Evolutionary conservation across 2,888 invertebrate genomes (phyloP).

Genomic region (Callinectes sapidus): DNA sequence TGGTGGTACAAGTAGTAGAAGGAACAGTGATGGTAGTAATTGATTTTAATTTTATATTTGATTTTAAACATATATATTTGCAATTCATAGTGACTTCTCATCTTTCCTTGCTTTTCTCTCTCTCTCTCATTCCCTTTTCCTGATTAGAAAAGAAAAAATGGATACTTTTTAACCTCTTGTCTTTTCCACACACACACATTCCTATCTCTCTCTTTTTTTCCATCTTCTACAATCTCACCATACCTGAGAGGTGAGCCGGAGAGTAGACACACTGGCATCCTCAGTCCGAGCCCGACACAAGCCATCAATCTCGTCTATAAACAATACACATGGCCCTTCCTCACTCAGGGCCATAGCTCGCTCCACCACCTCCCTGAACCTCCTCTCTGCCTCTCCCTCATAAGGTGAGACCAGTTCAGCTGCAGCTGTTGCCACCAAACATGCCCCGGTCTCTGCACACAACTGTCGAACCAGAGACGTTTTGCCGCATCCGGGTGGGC

Average conservation of each 20-base stretch:
- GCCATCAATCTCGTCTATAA: slow-evolving; percentile 69
- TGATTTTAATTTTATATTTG: background rate
- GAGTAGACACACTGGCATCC: slow-evolving; percentile 37
- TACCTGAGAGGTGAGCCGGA: slow-evolving; percentile 58
- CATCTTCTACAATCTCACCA: background rate
- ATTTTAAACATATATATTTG: background rate
- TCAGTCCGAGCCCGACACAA: slow-evolving; percentile 52
- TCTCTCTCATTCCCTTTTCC: background rate
- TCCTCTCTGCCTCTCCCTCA: slow-evolving; percentile 54
- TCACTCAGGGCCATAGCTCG: slow-evolving; percentile 55
- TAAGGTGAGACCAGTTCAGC: slow-evolving; percentile 62
- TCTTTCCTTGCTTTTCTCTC: background rate
- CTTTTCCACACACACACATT: background rate
- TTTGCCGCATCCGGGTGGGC: slow-evolving; percentile 70
- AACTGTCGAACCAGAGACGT: slow-evolving; percentile 65
- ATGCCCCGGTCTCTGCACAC: slow-evolving; percentile 60
- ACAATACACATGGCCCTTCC: slow-evolving; percentile 66
- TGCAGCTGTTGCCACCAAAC: slow-evolving; percentile 63
- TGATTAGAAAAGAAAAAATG: background rate
- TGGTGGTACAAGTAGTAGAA: background rate
- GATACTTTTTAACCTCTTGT: background rate
- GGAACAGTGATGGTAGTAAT: no score
- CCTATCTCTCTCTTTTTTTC: background rate
- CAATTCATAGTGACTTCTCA: no score
- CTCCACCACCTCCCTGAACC: slow-evolving; percentile 32